Percentiles rank a stretch among this genome's conserved stretches.
These are phyloP conservation scores for Mesembrinibis cayennensis DNA, from an alignment of 2,113 vertebrate genomes.

Conservation along the genomic window DNA sequence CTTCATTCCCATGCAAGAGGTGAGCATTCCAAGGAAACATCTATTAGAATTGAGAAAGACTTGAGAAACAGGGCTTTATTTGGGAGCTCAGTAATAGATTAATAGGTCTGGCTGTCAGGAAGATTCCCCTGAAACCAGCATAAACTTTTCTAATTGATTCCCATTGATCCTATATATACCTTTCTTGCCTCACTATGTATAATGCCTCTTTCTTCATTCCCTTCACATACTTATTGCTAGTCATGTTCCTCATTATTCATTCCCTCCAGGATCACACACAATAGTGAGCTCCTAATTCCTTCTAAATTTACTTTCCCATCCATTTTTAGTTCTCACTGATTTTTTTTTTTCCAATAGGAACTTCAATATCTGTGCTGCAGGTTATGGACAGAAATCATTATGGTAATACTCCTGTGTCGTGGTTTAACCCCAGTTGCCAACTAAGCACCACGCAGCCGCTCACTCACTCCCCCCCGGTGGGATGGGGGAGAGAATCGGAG, in stretches of 20 bases:
- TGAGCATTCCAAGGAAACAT: not conserved
- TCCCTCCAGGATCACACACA: not conserved
- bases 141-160: not conserved
- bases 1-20: not conserved
- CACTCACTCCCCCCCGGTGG: no score
- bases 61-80: not conserved
- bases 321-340: not conserved
- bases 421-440: no score
- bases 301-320: not conserved
- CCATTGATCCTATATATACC: not conserved
- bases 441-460: no score
- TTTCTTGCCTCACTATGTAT: not conserved
- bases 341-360: not conserved
- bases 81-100: not conserved
- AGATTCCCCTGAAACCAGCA: not conserved
- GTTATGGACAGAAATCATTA: not conserved
- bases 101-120: not conserved
- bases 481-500: no score
- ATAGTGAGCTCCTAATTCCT: not conserved
- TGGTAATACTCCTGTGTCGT: not conserved
- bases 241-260: not conserved
- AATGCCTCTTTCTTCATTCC: not conserved
- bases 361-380: not conserved
- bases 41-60: not conserved
- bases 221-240: not conserved